Evolutionary conservation across 2,113 vertebrate species (phyloP).

Genomic region (Rhabdomys dilectus): DNA sequence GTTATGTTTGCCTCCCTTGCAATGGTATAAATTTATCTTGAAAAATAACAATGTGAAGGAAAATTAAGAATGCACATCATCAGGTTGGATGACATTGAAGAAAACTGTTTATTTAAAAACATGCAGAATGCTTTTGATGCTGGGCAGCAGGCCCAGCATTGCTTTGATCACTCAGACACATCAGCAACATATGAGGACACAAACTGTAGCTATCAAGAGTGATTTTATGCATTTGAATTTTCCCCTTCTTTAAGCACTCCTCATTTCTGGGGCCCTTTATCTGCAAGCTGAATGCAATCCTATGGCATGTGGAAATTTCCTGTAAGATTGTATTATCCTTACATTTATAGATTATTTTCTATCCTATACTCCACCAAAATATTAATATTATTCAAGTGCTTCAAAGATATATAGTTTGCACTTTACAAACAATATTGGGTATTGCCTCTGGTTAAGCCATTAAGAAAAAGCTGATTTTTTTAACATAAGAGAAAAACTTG

Average conservation of each 20-base stretch:
- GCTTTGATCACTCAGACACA: slow-evolving; percentile 79
- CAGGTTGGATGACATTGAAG: slow-evolving; percentile 61
- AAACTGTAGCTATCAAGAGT: slow-evolving; percentile 34
- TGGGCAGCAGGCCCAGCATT: slow-evolving; percentile 46
- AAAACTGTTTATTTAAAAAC: slow-evolving; percentile 74
- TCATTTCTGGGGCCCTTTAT: slow-evolving; percentile 66
- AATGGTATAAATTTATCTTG: slow-evolving; percentile 53
- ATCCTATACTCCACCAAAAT: slow-evolving; percentile 42
- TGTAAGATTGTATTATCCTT: slow-evolving; percentile 64
- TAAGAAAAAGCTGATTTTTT: slow-evolving; percentile 69
- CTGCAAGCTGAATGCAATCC: slow-evolving; percentile 68
- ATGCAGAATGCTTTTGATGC: slow-evolving; percentile 50
- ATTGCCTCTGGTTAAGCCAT: slow-evolving; percentile 74
- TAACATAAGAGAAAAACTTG: slow-evolving; percentile 64
- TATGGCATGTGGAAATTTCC: slow-evolving; percentile 56
- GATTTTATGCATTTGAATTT: slow-evolving; percentile 72
- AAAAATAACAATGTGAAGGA: slow-evolving; percentile 51
- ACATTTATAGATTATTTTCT: slow-evolving; percentile 70
- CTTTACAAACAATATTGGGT: slow-evolving; percentile 55
- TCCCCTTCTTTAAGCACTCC: slow-evolving; percentile 39
- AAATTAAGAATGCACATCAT: slow-evolving; percentile 50
- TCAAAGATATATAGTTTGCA: slow-evolving; percentile 74
- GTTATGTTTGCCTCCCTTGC: slow-evolving; percentile 57
- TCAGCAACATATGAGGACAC: slow-evolving; percentile 61
- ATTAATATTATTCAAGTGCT: slow-evolving; percentile 77